These are phyloP conservation scores for Smutsia gigantea DNA, from an alignment of 2,797 vertebrate genomes.

Conservation along the genomic window DNA sequence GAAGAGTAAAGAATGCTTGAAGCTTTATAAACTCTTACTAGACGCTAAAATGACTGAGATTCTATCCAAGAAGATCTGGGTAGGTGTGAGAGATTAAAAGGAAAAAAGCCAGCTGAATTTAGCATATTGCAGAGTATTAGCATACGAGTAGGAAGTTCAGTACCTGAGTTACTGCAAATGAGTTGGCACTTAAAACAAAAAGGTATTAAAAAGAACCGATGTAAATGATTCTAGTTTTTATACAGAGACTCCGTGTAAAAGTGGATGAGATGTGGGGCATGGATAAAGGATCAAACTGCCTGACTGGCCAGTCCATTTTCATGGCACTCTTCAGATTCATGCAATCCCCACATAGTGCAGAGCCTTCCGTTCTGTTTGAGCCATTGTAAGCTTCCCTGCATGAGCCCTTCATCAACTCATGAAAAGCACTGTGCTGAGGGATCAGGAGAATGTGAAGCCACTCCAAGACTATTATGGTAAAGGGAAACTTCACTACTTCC, in stretches of 20 bases:
- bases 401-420: not conserved
- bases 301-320: not conserved
- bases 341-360: not conserved
- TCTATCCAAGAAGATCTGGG: slow-evolving; percentile 49
- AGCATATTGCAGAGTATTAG: slow-evolving; percentile 1
- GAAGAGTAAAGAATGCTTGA: slow-evolving; percentile 25
- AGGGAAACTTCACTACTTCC: not conserved
- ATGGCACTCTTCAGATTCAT: not conserved
- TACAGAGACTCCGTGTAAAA: not conserved
- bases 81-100: slow-evolving; percentile 30
- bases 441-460: not conserved
- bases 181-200: not conserved
- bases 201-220: not conserved
- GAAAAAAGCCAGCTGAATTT: slow-evolving; percentile 31
- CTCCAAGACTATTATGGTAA: not conserved
- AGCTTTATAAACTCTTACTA: slow-evolving; percentile 16
- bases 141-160: not conserved
- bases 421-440: not conserved
- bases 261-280: not conserved
- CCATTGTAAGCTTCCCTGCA: not conserved
- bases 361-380: not conserved
- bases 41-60: slow-evolving; percentile 3
- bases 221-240: not conserved
- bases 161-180: not conserved
- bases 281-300: not conserved